Base-by-base conservation (phyloP, 1,140 invertebrate species). In the Drosophila sucinea region DNA sequence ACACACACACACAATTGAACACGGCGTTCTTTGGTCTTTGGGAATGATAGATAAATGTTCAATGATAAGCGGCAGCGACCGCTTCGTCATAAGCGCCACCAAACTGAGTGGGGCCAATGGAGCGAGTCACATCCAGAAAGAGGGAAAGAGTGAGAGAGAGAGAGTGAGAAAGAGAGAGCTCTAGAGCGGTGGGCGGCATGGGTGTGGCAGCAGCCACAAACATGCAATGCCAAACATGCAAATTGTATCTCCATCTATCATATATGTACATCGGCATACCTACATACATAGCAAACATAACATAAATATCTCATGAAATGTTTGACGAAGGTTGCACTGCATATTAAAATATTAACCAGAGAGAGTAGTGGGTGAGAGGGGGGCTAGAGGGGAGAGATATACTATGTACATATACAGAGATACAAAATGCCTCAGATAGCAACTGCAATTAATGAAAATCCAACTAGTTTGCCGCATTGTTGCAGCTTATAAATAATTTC, bases 181-280 rank as follows among this genome's bases (percentile, higher is more conserved):
- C 10, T 8, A 23, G 3, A 58, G 17, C 47, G 47, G 25, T 47
- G 32, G 17, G 29, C 4, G 10, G 10, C 1, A 27, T 30, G 25
- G 11, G n/a, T 4, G 17, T 61, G 27, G 54, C 51, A 7, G 30
- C 17, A n/a, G 25, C 64, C 67, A 41, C 72, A 69, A 76, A 77
- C 74, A 77, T 77, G 74, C 74, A 61, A 77, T 61, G 72, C 73
- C 73, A 61, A 77, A 77, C 74, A 77, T 77, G 74, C 74, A 76
- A 77, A 77, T 72, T 67, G 60, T 63, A 71, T 71, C 68, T 71
- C 57, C 33, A 70, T 60, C 47, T 29, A 64, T 58, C 40, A 27
- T 27, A 51, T 38, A 65, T 10, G 27, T 33, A 55, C 27, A 54
- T 51, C 44, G 44, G 44, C 44, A 51, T 51, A 51, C 44, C 44